phyloP scores from a whole-genome alignment of 2,888 invertebrate genomes.

The Heliconius charithonia region DNA sequence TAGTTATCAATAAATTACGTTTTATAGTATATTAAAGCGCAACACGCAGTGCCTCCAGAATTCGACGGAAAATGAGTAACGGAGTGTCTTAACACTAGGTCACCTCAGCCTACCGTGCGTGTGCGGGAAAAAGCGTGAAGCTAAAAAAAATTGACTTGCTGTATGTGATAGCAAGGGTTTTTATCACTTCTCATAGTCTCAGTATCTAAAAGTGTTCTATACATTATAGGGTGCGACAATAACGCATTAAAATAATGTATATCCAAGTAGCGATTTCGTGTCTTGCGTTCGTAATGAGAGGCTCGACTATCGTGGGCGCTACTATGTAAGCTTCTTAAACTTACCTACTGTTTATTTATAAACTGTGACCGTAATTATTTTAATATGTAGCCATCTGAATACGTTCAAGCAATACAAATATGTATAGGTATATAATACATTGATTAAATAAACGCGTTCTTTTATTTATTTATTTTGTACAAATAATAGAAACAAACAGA shows the following conservation, averaged over 20 bases:
- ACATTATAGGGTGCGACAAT: not conserved
- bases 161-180: no score
- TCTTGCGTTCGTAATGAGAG: not conserved
- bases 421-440: not conserved
- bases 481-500: not conserved
- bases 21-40: no score
- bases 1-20: no score
- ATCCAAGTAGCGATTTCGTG: not conserved
- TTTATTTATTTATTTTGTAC: not conserved
- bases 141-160: no score
- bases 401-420: not conserved
- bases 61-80: no score
- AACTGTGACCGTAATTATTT: not conserved
- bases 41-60: no score
- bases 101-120: no score
- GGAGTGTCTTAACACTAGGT: no score
- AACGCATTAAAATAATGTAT: not conserved
- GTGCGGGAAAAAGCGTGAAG: no score
- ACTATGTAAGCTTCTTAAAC: not conserved
- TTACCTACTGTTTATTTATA: slow-evolving; percentile 2
- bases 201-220: not conserved
- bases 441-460: not conserved
- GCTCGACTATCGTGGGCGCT: not conserved
- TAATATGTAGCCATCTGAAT: not conserved
- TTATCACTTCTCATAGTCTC: not conserved